Base-by-base conservation (phyloP, 2,113 vertebrate species). In the Camelus dromedarius region DNA sequence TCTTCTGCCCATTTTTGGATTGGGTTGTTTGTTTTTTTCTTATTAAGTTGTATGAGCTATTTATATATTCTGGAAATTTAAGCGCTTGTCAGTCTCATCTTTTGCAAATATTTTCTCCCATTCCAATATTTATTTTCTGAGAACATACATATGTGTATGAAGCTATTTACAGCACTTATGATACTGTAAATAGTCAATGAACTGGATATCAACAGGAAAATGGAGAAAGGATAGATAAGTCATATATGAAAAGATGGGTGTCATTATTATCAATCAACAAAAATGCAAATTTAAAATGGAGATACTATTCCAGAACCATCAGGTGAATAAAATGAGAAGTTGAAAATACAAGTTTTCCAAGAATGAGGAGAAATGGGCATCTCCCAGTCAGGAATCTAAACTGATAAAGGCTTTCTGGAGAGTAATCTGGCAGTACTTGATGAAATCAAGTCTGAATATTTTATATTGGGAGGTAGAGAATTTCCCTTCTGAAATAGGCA, bases 401-500 rank as follows among this genome's bases (percentile, higher is more conserved):
- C 70, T 62, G 42, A n/a, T 54, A 70, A 88, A 85, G 22, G 30
- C 30, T 89, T 94, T 75, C 66, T 79, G 35, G 73, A 94, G 35
- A 75, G 50, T 75, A 62, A 75, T 69, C 30, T 73, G 38, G 19
- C 13, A 83, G 12, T 58, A 80, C 18, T 69, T 80, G 85, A 75
- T 72, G 8, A 70, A 94, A 84, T 89, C 89, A 90, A 60, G 30
- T 69, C 24, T 75, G 22, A 89, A 81, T 69, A 48, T 94, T 93
- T 93, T 82, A 66, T 91, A 0, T 69, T 52, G 30, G 48, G 58
- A 72, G 12, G 11, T 88, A 5, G 4, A 64, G 15, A 82, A 38
- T 26, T 58, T 88, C 64, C 72, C 67, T 52, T 92, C 16, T 35
- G 32, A 89, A 86, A 81, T 22, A 85, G 20, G 48, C 58, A 50